Evolutionary conservation across 1,140 invertebrate genomes (phyloP).

Genomic region (Physella acuta): DNA sequence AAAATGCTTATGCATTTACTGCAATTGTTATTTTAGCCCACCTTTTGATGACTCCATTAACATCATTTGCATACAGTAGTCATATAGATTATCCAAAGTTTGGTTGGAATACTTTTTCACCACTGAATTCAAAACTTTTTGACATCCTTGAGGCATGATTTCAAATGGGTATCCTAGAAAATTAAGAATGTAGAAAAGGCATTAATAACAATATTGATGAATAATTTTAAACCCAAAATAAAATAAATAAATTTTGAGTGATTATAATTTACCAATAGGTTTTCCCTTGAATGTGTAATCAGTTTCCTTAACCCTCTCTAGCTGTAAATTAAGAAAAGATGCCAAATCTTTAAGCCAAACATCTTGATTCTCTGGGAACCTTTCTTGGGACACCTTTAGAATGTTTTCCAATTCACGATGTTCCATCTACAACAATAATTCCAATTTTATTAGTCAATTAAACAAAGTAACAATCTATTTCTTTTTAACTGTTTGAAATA

Average conservation of each 20-base stretch:
- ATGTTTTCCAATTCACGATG: constrained; percentile 46
- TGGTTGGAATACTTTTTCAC: constrained; percentile 38
- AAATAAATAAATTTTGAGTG: no score
- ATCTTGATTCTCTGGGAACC: constrained; percentile 55
- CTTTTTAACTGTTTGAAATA: no score
- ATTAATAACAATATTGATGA: not conserved
- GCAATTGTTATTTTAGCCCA: constrained; percentile 7
- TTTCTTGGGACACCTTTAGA: constrained; percentile 48
- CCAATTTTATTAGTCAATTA: no score
- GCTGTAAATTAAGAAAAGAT: constrained; percentile 55
- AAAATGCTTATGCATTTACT: not conserved
- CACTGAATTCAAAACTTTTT: constrained; percentile 34
- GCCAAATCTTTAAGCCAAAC: constrained; percentile 61
- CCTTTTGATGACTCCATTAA: constrained; percentile 43
- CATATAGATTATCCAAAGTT: constrained; percentile 43
- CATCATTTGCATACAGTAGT: constrained; percentile 50
- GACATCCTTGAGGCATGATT: constrained; percentile 33
- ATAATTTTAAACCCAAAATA: not conserved
- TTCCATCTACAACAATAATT: constrained; percentile 47
- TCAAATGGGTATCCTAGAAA: constrained; percentile 45
- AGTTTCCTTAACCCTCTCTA: constrained; percentile 51
- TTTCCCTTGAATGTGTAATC: constrained; percentile 52
- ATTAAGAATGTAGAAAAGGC: not conserved
- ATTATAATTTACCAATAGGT: constrained; percentile 47
- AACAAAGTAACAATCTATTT: no score